Base-by-base conservation (phyloP, 2,797 vertebrate genomes). In the Apogon talboti region DNA sequence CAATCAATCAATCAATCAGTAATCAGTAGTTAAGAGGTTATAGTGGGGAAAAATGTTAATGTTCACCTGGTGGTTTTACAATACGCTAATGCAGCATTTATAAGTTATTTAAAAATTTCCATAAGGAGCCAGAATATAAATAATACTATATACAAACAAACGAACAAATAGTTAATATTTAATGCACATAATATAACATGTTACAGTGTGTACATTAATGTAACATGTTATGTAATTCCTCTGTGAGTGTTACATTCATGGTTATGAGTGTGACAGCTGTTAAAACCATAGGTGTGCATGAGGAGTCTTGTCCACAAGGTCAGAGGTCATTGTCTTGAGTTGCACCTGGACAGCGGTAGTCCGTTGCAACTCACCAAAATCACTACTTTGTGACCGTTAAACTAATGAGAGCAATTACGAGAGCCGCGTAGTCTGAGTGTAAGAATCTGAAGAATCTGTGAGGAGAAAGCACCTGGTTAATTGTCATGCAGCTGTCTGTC, bases 391-490 rank as follows among this genome's bases (percentile, higher is more conserved):
- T 83, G 69, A 63, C 71, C 53, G 81, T 90, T 89, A 76, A 91
- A 46, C 73, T 88, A 89, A 92, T 81, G 63, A 87, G 79, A 61
- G 79, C 81, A 89, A 89, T 91, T 88, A 86, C 67, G 72, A 81
- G 62, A 82, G 66, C 42, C 73, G 78, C 82, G 74, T 76, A 56
- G 83, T 79, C 75, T 63, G 60, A 61, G 79, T 69, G 65, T 85
- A 83, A 85, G 79, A 92, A 90, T 89, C 53, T 82, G 11, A 89
- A 83, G 84, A 92, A 91, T 91, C 79, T 78, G 33, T 42, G 35
- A 46, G 82, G 80, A 85, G 81, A 91, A 88, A 76, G 82, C 91
- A 91, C 85, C 66, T 92, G 87, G 92, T 86, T 90, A 84, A 87
- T 69, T 43, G 63, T 65, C 51, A 76, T 15, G 43, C 80, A 89